Percentiles rank a stretch among this genome's conserved stretches.
These are phyloP conservation scores for Gerris lacustris DNA, from an alignment of 2,888 invertebrate species.

Conservation along the genomic window DNA sequence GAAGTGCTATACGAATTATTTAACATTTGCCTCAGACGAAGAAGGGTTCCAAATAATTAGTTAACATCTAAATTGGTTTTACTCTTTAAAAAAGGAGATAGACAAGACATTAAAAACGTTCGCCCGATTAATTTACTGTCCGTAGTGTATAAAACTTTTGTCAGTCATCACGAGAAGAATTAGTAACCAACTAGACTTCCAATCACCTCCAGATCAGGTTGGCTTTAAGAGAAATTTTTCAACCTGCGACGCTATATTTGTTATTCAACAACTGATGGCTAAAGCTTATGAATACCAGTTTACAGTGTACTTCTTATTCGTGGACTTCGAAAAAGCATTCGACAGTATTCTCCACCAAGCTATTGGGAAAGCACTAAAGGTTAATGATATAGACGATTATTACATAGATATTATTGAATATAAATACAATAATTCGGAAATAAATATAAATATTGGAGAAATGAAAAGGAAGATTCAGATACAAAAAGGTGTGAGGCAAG, in stretches of 20 bases:
- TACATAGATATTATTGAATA: not conserved
- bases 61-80: not conserved
- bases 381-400: not conserved
- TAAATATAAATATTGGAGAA: not conserved
- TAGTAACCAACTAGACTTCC: not conserved
- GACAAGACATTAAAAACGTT: not conserved
- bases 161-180: not conserved
- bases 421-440: not conserved
- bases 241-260: not conserved
- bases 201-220: not conserved
- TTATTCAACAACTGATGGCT: not conserved
- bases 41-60: not conserved
- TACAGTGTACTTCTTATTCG: not conserved
- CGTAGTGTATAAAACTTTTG: not conserved
- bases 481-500: not conserved
- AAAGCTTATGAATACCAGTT: not conserved
- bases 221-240: not conserved
- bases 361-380: not conserved
- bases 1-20: not conserved
- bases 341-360: not conserved
- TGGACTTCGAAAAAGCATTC: not conserved
- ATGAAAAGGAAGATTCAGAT: not conserved
- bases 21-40: not conserved
- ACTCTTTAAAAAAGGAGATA: constrained; percentile 10
- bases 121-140: constrained; percentile 4